A percentile compares a stretch with the other conserved stretches of the same genome.
Evolutionary conservation across 92 coral and sea anemone genomes (phyloP).

Genomic region (Palythoa caribaeorum): DNA sequence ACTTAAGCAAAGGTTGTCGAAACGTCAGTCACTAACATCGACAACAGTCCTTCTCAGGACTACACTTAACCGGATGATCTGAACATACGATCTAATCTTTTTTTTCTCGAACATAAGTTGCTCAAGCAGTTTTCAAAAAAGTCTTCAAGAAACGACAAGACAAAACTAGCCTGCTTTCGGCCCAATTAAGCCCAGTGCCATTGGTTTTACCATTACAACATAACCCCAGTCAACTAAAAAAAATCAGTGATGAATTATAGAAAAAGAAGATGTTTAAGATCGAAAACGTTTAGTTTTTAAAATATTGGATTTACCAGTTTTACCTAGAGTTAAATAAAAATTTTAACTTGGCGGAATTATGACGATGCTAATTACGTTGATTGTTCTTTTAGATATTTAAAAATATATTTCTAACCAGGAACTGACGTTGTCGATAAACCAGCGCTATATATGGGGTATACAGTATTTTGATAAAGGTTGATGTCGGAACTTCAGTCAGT

Average conservation of each 20-base stretch:
- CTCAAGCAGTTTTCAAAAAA: background rate
- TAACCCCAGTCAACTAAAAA: too few relatives aligned
- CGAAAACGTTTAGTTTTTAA: too few relatives aligned
- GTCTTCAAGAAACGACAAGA: background rate
- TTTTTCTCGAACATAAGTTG: background rate
- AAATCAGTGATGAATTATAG: background rate
- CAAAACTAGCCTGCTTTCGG: constrained; percentile 11
- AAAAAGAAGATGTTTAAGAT: background rate
- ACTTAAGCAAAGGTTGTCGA: too few relatives aligned
- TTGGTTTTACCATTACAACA: background rate
- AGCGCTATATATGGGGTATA: background rate
- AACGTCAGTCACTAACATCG: too few relatives aligned
- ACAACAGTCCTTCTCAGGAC: too few relatives aligned
- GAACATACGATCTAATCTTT: background rate
- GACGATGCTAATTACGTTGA: background rate
- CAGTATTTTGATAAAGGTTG: too few relatives aligned
- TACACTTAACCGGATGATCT: too few relatives aligned
- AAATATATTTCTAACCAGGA: background rate
- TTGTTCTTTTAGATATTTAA: background rate
- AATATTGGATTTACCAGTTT: too few relatives aligned
- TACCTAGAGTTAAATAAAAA: too few relatives aligned
- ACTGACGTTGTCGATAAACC: background rate
- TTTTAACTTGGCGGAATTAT: background rate
- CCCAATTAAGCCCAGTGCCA: background rate
- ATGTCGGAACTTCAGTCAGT: too few relatives aligned